Base-by-base conservation (phyloP, 92 coral and sea anemone genomes). In the Muricea muricata region DNA sequence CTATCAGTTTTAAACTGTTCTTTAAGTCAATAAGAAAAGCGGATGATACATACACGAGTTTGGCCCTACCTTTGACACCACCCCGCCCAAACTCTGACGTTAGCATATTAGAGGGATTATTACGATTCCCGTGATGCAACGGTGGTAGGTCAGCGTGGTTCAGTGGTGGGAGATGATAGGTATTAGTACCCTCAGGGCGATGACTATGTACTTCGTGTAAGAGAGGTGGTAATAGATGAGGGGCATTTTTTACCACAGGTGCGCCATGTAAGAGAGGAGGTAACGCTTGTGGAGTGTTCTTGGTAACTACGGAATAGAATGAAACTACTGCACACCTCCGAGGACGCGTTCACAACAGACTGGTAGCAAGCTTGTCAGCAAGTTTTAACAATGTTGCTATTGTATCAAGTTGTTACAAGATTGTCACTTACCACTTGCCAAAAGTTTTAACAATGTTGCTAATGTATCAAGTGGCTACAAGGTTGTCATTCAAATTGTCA, bases 101-200 rank as follows among this genome's bases (percentile, higher is more conserved):
- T 66, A 75, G 93, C 34, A 91, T 83, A 28, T 84, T 85, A 33
- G 83, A 91, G 32, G 94, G 97, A 81, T 74, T 87, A 40, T 72
- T 84, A 31, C 74, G 69, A 40, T 63, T 78, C 23, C 88, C 97
- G 67, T 93, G 87, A 48, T 91, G 89, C 87, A 95, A 65, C 32
- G 95, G 98, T 41, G 42, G 42, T 37, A 37, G 42, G 42, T 37
- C 42, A 37, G 42, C 42, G 58, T 91, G 95, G 87, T 87, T 84
- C 85, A 95, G 73, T 32, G 98, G 97, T 17, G 98, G 97, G 9
- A 93, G 94, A 75, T 80, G 85, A 61, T 40, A 66, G 13, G 89
- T 92, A 14, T 79, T 70, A 26, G 71, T 57, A 15, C 34, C 58
- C 0, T 57, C 52, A 6, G 67, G 21, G 67, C 30, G n/a, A 7